Conservation (phyloP, 2,797 vertebrate genomes). For the Hydrolagus colliei region DNA sequence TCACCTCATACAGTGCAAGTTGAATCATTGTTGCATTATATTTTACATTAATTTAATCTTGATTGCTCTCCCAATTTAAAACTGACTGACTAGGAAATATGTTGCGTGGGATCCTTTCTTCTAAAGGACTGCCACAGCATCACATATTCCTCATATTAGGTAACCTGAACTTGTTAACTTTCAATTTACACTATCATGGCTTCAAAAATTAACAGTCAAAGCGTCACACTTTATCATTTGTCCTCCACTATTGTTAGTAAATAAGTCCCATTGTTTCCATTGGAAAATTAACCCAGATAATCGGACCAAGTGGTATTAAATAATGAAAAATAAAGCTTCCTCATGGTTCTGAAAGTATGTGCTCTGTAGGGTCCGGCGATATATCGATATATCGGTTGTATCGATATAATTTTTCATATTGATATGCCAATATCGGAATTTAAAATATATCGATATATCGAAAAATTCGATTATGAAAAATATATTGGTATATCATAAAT, state of each 20-base stretch:
- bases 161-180: too few relatives aligned
- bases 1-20: neutral
- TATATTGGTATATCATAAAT: too few relatives aligned
- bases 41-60: neutral
- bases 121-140: neutral
- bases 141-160: too few relatives aligned
- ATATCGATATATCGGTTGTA: too few relatives aligned
- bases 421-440: too few relatives aligned
- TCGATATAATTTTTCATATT: too few relatives aligned
- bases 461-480: too few relatives aligned
- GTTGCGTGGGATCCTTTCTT: neutral
- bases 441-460: too few relatives aligned
- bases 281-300: neutral
- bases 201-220: neutral
- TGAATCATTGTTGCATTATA: neutral
- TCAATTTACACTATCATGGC: too few relatives aligned
- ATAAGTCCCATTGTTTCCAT: too few relatives aligned
- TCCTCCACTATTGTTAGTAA: neutral
- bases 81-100: neutral
- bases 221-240: neutral
- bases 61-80: neutral
- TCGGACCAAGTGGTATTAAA: neutral
- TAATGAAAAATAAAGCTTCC: neutral
- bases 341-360: too few relatives aligned
- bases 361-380: too few relatives aligned